phyloP scores from a whole-genome alignment of 2,113 vertebrate genomes.

The human region GRCh38 chr2:190919501-190920000 shows the following conservation, averaged over 20 bases:
- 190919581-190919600: slow-evolving; percentile 91
- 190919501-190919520: slow-evolving; percentile 62
- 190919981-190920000: slow-evolving; percentile 77
- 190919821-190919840: slow-evolving; percentile 61
- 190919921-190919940: slow-evolving; percentile 78
- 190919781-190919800: slow-evolving; percentile 48
- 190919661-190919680: slow-evolving; percentile 98
- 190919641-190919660: slow-evolving; percentile 97
- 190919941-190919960: slow-evolving; percentile 80
- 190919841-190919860: slow-evolving; percentile 69
- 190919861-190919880: slow-evolving; percentile 67
- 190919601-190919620: slow-evolving; percentile 98
- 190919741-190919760: slow-evolving; percentile 83
- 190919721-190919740: slow-evolving; percentile 84
- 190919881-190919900: slow-evolving; percentile 77
- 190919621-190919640: slow-evolving; percentile 98
- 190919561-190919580: slow-evolving; percentile 88
- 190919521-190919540: slow-evolving; percentile 81
- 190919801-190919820: slow-evolving; percentile 56
- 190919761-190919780: slow-evolving; percentile 78
- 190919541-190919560: slow-evolving; percentile 83
- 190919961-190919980: slow-evolving; percentile 78
- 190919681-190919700: slow-evolving; percentile 95
- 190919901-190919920: slow-evolving; percentile 73
- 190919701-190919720: slow-evolving; percentile 91